phyloP scores from a whole-genome alignment of 2,113 vertebrate species.

The Lophura nycthemera region DNA sequence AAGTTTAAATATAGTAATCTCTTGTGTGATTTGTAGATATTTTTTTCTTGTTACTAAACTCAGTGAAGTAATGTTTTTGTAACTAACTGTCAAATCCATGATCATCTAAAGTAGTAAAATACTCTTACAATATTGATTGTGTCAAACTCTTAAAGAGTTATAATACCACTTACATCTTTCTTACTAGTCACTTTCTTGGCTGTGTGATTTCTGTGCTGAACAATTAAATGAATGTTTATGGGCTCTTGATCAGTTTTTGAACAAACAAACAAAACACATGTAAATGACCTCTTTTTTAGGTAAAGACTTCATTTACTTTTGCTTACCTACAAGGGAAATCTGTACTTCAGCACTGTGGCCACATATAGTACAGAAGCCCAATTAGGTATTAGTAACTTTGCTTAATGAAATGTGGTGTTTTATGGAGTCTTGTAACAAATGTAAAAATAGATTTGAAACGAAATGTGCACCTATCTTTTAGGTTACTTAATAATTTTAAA shows the following conservation, averaged over 20 bases:
- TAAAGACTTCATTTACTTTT: neutral
- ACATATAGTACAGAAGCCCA: neutral
- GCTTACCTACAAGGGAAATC: neutral
- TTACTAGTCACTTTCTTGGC: neutral
- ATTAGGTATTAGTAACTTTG: neutral
- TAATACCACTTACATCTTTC: neutral
- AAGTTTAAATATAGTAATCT: neutral
- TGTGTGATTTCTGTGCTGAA: neutral
- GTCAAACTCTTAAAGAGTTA: neutral
- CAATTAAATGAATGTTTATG: neutral
- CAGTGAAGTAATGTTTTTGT: neutral
- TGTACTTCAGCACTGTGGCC: neutral
- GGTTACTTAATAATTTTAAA: neutral
- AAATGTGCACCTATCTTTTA: neutral
- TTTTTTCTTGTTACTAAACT: neutral
- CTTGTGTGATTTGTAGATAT: neutral
- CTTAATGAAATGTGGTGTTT: neutral
- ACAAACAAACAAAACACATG: neutral
- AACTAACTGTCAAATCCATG: neutral
- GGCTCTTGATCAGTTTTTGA: neutral
- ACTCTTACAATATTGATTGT: neutral
- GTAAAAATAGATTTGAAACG: neutral
- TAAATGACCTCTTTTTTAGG: neutral
- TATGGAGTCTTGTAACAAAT: neutral
- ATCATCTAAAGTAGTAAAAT: neutral